A percentile compares a stretch with the other conserved stretches of the same genome.
phyloP scores from a whole-genome alignment of 2,888 invertebrate species.

The Parnassius apollo region DNA sequence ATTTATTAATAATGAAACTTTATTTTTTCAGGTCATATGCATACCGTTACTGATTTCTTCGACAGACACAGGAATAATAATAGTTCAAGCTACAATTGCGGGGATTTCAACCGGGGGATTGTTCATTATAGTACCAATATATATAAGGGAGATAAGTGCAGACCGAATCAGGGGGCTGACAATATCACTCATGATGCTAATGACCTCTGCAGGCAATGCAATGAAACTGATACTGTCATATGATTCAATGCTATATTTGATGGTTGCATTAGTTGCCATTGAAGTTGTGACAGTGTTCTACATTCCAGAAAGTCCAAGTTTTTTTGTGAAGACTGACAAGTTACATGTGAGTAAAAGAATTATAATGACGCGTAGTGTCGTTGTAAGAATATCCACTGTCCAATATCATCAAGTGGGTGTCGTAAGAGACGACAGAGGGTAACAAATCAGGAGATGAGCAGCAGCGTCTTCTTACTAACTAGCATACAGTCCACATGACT shows the following conservation, averaged over 20 bases:
- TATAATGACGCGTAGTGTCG: not conserved
- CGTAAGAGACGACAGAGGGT: too few relatives aligned
- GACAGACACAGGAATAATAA: constrained; percentile 36
- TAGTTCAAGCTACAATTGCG: constrained; percentile 51
- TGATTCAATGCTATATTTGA: constrained; percentile 52
- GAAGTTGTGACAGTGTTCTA: constrained; percentile 52
- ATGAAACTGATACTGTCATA: constrained; percentile 44
- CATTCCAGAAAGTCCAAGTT: constrained; percentile 59
- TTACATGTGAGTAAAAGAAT: constrained; percentile 47
- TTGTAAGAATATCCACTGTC: too few relatives aligned
- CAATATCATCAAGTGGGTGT: too few relatives aligned
- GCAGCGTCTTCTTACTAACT: not conserved
- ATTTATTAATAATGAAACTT: too few relatives aligned
- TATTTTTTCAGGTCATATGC: constrained; percentile 51
- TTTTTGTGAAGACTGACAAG: constrained; percentile 54
- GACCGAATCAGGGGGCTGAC: constrained; percentile 42
- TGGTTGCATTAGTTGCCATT: constrained; percentile 50
- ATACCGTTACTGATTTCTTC: constrained; percentile 55
- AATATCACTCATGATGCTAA: constrained; percentile 45
- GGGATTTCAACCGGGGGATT: constrained; percentile 58
- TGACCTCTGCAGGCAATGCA: constrained; percentile 56
- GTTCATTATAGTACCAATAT: constrained; percentile 57
- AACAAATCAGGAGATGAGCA: not conserved
- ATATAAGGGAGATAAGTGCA: constrained; percentile 54
- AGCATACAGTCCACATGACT: too few relatives aligned